Evolutionary conservation across 2,113 vertebrate genomes (phyloP), one percentile per base, ranked within the genome.

Genomic region (Nibea albiflora): DNA sequence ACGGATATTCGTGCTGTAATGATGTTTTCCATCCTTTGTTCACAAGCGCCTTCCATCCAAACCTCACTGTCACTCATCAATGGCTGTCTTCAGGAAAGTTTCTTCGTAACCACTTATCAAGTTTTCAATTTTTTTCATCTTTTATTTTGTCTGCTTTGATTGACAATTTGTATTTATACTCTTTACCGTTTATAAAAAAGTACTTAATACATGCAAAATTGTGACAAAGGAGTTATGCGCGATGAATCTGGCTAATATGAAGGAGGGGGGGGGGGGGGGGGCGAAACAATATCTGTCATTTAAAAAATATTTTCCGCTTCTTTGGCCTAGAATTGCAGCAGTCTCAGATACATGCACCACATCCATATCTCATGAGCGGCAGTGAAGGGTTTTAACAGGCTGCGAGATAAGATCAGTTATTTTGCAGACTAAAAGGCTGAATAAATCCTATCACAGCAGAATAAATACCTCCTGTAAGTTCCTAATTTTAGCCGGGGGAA

Each of bases 371-470:
- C 66, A 58, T 70, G 31, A 77, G 63, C 67, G 35, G 86, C 70
- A 35, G 47, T 20, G 22, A 58, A 1, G 15, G 24, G 44, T 80
- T 76, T 39, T 66, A 84, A 80, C 57, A 69, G 70, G 61, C 68
- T 42, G 44, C 39, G 76, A 84, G 85, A 92, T 82, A 88, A 75
- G 16, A 91, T 88, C 83, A 80, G 78, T 63, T 69, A 86, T 88
- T 84, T 71, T 85, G 78, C 84, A 66, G 69, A 74, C 69, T 78
- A 73, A 78, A 81, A 81, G 81, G 64, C 79, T 69, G 82, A 80
- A 80, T 88, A 75, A 78, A 89, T 76, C 68, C 26, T 73, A 66
- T 87, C 74, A 28, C 79, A 62, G 54, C 39, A 62, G 62, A 80
- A 80, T 69, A 76, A 85, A 66, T 77, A 56, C 74, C 54, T 26